Conservation (phyloP, 2,797 vertebrate genomes). For the Poliocrania exsul region DNA sequence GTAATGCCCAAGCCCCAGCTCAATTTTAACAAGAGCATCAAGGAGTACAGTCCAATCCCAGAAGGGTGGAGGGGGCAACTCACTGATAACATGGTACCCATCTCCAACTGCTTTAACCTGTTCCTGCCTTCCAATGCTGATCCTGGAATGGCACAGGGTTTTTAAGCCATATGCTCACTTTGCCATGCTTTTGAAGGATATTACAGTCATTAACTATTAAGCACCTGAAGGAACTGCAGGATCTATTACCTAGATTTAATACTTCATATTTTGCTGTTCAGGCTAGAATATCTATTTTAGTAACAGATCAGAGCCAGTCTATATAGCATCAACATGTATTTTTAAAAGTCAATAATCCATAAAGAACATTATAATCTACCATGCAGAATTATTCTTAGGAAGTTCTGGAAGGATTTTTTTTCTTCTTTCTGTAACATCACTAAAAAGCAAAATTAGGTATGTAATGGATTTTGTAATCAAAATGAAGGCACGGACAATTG, state of each 20-base stretch:
- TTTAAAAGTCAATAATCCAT: conserved; percentile 56
- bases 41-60: rapidly evolving
- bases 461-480: conserved; percentile 1
- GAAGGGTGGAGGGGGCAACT: not conserved
- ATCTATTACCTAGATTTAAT: conserved; percentile 54
- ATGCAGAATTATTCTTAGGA: not conserved
- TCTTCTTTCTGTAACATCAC: not conserved
- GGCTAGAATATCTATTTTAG: conserved; percentile 15
- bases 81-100: not conserved
- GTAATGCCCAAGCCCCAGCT: not conserved
- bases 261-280: conserved; percentile 45
- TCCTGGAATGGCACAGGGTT: not conserved
- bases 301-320: conserved; percentile 31
- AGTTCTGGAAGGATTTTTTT: not conserved
- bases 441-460: conserved; percentile 19
- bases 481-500: not conserved
- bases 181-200: conserved; percentile 34
- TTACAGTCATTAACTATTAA: conserved; percentile 59
- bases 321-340: conserved; percentile 36
- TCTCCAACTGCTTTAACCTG: not conserved
- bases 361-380: not conserved
- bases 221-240: conserved; percentile 53
- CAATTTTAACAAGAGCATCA: not conserved
- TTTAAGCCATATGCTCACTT: conserved; percentile 6
- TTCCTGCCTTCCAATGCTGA: not conserved